Base-by-base conservation (phyloP, 2,888 invertebrate species). In the Artemia sp. region DNA sequence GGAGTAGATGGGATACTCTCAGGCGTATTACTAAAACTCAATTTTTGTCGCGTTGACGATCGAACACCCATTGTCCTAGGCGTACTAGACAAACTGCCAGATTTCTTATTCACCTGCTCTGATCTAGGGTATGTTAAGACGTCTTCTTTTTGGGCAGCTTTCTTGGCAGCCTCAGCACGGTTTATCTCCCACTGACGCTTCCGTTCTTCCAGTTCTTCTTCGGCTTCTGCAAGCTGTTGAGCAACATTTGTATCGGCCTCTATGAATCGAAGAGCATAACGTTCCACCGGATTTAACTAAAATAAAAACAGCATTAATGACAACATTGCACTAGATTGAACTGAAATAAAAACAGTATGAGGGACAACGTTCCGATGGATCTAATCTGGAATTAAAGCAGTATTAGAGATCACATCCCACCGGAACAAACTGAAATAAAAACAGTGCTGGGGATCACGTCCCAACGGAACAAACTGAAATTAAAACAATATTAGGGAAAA, bases 211-310 rank as follows among this genome's bases (percentile, higher is more conserved):
- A 92, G 85, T 78, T 90, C 90, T 67, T 88, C 89, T 78, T 93
- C 92, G 14, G 93, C 94, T 64, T 87, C 88, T 12, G 88, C 87
- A 53, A 91, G 77, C 75, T 93, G 92, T 76, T 94, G 93, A 0
- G 89, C 89, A 12, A 83, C 81, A 76, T 84, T 85, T 14, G 87
- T 86, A 24, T 86, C 85, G 74, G 86, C 85, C 80, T 97, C 97
- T 74, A 96, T 88, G 76, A 92, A 88, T 38, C 86, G 85, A 85
- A 97, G 90, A 14, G 97, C 97, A 80, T 95, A 97, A 70, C 89
- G 85, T 80, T 98, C 97, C 72, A 98, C 87, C 1, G 94, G 92
- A 52, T 89, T 88, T 72, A 97, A 80, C 95, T 97, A 81, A 67
- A 78, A 67, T 70, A 66, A 51, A 70, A 67, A 68, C 58, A 51